Conservation (phyloP, 2,113 vertebrate genomes). For the Malurus melanocephalus region DNA sequence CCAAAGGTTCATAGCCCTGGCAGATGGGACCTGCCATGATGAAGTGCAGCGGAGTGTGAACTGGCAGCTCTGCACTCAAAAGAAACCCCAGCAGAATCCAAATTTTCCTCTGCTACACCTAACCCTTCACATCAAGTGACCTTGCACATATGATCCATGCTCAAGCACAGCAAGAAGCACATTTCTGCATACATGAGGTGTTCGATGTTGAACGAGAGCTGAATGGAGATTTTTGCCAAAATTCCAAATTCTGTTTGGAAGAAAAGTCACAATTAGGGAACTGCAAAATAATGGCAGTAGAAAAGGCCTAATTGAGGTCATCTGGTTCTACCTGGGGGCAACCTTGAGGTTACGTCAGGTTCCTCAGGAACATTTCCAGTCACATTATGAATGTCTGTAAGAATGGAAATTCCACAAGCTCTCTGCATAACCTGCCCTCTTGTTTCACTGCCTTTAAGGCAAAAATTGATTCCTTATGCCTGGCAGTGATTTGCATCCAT, state of each 20-base stretch:
- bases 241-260: not conserved
- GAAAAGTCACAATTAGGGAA: not conserved
- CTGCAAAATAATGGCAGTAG: not conserved
- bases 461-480: not conserved
- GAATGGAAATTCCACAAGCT: not conserved
- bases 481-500: not conserved
- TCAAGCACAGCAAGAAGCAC: not conserved
- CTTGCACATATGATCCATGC: not conserved
- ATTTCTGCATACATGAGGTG: not conserved
- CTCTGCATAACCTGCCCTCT: not conserved
- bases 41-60: not conserved
- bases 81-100: not conserved
- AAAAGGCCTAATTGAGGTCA: not conserved
- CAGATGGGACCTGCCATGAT: not conserved
- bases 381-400: not conserved
- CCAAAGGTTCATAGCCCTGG: not conserved
- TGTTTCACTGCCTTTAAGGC: not conserved
- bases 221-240: not conserved
- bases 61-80: not conserved
- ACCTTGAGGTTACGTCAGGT: not conserved
- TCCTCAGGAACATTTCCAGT: not conserved
- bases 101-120: not conserved
- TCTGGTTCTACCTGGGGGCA: not conserved
- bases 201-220: not conserved
- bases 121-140: not conserved